Conservation (phyloP, 37 sponge, comb jelly and placozoan species). For the Ianthella basta region DNA sequence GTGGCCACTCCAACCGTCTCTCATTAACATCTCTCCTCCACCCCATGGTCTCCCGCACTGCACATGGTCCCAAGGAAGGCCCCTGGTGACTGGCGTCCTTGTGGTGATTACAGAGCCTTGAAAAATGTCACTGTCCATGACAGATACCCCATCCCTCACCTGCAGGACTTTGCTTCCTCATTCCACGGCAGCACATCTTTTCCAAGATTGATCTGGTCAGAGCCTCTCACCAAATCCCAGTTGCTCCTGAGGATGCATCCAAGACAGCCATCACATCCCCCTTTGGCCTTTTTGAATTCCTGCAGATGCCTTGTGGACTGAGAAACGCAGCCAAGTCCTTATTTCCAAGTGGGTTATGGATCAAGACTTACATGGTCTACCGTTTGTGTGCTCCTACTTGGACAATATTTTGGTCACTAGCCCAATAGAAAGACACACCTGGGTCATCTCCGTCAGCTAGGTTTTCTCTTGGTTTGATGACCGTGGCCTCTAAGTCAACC, state of each 20-base stretch:
- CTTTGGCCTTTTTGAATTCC: background rate
- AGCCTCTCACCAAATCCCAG: constrained; percentile 56
- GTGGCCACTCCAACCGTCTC: background rate
- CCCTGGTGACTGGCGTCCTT: constrained; percentile 62
- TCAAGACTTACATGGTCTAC: constrained; percentile 44
- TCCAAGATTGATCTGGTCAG: constrained; percentile 25
- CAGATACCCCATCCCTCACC: constrained; percentile 39
- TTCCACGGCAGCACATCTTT: constrained; percentile 28
- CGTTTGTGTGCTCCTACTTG: constrained; percentile 48
- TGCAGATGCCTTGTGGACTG: background rate
- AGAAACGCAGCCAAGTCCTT: background rate
- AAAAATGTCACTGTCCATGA: constrained; percentile 38
- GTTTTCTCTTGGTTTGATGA: background rate
- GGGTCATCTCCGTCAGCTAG: constrained; percentile 27
- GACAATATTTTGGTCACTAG: constrained; percentile 51
- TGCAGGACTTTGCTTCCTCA: constrained; percentile 24
- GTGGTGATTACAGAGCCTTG: constrained; percentile 45
- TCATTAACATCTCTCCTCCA: constrained; percentile 45
- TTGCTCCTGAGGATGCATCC: background rate
- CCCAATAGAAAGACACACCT: constrained; percentile 30
- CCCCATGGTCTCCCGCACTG: constrained; percentile 43
- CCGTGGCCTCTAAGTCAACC: background rate
- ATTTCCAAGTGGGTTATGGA: constrained; percentile 50
- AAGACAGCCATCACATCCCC: background rate
- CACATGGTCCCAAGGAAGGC: constrained; percentile 59